Evolutionary conservation across 2,888 invertebrate species (phyloP).

Genomic region (Rhagonycha lutea): DNA sequence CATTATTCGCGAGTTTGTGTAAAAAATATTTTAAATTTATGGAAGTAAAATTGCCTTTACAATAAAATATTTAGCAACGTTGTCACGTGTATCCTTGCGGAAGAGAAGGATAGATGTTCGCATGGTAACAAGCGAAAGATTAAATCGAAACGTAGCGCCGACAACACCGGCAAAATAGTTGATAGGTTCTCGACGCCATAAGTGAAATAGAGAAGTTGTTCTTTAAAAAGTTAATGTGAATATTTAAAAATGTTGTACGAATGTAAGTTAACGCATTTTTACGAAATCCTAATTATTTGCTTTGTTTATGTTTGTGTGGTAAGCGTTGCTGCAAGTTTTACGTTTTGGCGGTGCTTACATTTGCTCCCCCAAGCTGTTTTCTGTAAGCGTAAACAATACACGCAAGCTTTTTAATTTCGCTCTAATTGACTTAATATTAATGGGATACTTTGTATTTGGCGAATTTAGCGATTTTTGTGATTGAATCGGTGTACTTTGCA

Average conservation of each 20-base stretch:
- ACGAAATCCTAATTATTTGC: background rate
- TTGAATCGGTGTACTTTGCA: background rate
- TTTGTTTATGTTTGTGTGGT: background rate
- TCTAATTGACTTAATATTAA: background rate
- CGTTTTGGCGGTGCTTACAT: background rate
- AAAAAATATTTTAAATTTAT: background rate
- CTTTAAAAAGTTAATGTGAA: constrained; percentile 35
- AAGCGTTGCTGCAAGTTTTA: background rate
- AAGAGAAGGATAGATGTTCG: constrained; percentile 14
- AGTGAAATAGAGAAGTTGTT: constrained; percentile 43
- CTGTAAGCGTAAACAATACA: constrained; percentile 40
- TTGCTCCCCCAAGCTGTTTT: constrained; percentile 47
- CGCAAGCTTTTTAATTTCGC: constrained; percentile 22
- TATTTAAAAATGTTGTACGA: constrained; percentile 40
- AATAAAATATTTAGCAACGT: constrained; percentile 13
- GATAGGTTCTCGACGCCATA: constrained; percentile 45
- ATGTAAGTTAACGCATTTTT: constrained; percentile 38
- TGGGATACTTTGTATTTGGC: background rate
- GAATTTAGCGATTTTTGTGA: background rate
- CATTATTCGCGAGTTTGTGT: background rate
- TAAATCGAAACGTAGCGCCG: constrained; percentile 12
- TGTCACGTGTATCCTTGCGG: constrained; percentile 13
- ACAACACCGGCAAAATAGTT: constrained; percentile 30
- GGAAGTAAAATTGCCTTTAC: background rate
- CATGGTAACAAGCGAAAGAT: constrained; percentile 10